These are phyloP conservation scores for Heterotis niloticus DNA, from an alignment of 2,113 vertebrate genomes.

Conservation along the genomic window DNA sequence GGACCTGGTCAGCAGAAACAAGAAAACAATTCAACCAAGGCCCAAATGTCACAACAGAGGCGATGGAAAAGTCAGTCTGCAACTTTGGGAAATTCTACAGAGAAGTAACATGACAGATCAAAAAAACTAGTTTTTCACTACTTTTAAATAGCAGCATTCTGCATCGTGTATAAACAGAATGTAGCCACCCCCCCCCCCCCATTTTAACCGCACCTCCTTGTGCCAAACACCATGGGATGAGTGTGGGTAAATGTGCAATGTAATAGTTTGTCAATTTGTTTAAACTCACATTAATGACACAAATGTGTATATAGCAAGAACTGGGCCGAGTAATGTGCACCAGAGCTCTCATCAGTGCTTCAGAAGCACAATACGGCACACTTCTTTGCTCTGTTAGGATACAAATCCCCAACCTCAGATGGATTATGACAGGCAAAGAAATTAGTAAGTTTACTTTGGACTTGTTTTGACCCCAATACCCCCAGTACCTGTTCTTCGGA, in stretches of 20 bases:
- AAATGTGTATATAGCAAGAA: neutral
- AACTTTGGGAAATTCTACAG: neutral
- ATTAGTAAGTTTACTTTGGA: constrained; percentile 52
- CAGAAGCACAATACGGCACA: constrained; percentile 43
- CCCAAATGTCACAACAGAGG: neutral
- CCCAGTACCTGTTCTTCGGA: constrained; percentile 34
- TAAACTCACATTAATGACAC: neutral
- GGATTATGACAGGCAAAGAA: constrained; percentile 64
- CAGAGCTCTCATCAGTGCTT: constrained; percentile 35
- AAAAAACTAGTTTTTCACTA: neutral
- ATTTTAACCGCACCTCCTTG: neutral
- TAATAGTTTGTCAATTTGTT: neutral
- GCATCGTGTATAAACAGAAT: too few species aligned
- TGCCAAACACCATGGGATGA: neutral
- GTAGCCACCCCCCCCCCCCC: neutral
- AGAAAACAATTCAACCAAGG: too few species aligned
- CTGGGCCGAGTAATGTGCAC: constrained; percentile 20
- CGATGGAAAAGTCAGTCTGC: neutral
- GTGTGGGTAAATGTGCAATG: neutral
- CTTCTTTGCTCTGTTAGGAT: constrained; percentile 47
- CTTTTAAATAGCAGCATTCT: too few species aligned
- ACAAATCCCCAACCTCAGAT: constrained; percentile 45
- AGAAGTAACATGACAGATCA: neutral
- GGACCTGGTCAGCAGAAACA: neutral
- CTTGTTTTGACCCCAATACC: constrained; percentile 54